Evolutionary conservation across 2,113 vertebrate species (phyloP).

Genomic region (Galeopterus variegatus): DNA sequence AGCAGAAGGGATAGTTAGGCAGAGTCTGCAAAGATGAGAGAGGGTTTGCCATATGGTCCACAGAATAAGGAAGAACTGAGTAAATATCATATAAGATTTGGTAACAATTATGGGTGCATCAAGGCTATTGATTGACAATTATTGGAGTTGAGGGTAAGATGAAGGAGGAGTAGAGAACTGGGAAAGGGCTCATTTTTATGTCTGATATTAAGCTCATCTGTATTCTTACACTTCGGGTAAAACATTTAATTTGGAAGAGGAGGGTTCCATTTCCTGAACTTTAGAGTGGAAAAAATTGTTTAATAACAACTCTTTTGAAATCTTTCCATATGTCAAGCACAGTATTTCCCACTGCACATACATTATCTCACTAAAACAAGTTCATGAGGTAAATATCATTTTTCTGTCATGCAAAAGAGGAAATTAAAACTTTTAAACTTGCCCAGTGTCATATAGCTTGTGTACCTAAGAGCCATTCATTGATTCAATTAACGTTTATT

Average conservation of each 20-base stretch:
- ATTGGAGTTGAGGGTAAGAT: no score
- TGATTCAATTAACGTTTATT: neutral
- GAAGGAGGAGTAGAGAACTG: neutral
- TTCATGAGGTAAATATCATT: neutral
- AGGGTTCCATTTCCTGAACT: neutral
- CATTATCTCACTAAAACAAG: neutral
- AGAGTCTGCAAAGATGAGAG: neutral
- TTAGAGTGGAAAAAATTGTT: neutral
- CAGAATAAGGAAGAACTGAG: neutral
- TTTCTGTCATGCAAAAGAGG: neutral
- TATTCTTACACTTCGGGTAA: neutral
- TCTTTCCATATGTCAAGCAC: neutral
- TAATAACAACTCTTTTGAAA: neutral
- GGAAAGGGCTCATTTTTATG: slow-evolving; percentile 1
- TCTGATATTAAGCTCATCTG: neutral
- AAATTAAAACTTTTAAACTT: neutral
- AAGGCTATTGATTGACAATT: neutral
- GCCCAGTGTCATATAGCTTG: neutral
- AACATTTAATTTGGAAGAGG: neutral
- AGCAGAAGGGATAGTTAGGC: neutral
- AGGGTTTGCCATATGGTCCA: neutral
- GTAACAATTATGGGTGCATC: neutral
- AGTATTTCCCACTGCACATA: neutral
- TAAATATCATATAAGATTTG: neutral
- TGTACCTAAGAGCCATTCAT: neutral